phyloP scores from a whole-genome alignment of 2,113 vertebrate genomes.

The Gambusia affinis region DNA sequence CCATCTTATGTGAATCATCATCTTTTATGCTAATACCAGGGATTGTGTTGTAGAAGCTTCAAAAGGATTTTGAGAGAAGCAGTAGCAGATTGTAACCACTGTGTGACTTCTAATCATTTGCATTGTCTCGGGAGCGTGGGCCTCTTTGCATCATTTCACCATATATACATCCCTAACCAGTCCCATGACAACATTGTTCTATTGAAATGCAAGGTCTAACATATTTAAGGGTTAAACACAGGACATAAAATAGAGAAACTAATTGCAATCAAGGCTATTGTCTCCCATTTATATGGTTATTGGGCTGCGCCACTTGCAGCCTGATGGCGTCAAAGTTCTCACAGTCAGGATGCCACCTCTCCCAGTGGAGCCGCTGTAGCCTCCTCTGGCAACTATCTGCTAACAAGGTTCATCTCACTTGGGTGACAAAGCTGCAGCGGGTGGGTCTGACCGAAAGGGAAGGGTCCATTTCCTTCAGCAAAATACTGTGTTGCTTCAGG shows the following conservation, averaged over 20 bases:
- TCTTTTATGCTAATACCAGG: background rate
- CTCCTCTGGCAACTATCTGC: conserved; percentile 87
- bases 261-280: conserved; percentile 80
- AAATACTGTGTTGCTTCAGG: conserved; percentile 54
- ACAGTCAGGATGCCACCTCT: conserved; percentile 73
- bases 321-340: conserved; percentile 78
- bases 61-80: conserved; percentile 56
- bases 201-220: conserved; percentile 67
- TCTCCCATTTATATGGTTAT: conserved; percentile 87
- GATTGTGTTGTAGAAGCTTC: conserved; percentile 48
- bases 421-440: conserved; percentile 80
- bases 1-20: background rate
- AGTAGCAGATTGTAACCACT: conserved; percentile 54
- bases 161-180: conserved; percentile 31
- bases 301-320: conserved; percentile 65
- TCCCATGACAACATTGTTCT: conserved; percentile 35
- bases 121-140: conserved; percentile 45
- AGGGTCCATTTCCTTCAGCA: conserved; percentile 79
- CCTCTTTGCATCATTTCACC: conserved; percentile 38
- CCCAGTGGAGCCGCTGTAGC: conserved; percentile 60
- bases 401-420: conserved; percentile 84
- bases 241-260: conserved; percentile 67
- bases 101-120: conserved; percentile 64
- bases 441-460: conserved; percentile 66
- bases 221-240: conserved; percentile 61